These are phyloP conservation scores for Crocallis elinguaria DNA, from an alignment of 2,888 invertebrate species.

Conservation along the genomic window DNA sequence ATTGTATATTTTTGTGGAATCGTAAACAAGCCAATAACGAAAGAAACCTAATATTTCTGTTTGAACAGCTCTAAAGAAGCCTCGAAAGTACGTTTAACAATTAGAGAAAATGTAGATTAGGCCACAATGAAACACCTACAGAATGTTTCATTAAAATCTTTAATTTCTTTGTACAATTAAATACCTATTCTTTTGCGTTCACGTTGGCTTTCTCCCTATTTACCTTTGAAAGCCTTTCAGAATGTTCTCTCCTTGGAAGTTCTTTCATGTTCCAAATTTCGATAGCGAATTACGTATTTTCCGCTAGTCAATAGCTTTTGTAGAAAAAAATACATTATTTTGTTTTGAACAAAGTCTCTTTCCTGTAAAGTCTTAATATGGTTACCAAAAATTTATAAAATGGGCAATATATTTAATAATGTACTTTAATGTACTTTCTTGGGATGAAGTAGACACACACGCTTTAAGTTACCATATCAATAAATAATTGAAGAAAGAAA, in stretches of 20 bases:
- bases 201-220: constrained; percentile 20
- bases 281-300: constrained; percentile 23
- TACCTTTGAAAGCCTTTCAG: constrained; percentile 18
- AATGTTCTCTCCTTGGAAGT: constrained; percentile 7
- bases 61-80: constrained; percentile 3
- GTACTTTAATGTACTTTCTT: no score
- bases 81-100: constrained; percentile 7
- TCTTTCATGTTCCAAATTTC: constrained; percentile 24
- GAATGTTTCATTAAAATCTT: constrained; percentile 25
- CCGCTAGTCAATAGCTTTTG: constrained; percentile 13
- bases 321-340: constrained; percentile 15
- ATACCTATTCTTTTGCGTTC: constrained; percentile 29
- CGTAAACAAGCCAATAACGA: no score
- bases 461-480: no score
- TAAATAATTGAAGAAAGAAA: no score
- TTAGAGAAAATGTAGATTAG: constrained; percentile 16
- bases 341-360: constrained; percentile 14
- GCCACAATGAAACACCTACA: constrained; percentile 5
- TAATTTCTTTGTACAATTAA: constrained; percentile 34
- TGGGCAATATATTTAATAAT: no score
- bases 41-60: no score
- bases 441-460: no score
- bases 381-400: no score
- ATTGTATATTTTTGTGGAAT: no score
- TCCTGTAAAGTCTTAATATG: constrained; percentile 15